Base-by-base conservation (phyloP, 1,140 invertebrate species). In the Drosophila erecta region DNA sequence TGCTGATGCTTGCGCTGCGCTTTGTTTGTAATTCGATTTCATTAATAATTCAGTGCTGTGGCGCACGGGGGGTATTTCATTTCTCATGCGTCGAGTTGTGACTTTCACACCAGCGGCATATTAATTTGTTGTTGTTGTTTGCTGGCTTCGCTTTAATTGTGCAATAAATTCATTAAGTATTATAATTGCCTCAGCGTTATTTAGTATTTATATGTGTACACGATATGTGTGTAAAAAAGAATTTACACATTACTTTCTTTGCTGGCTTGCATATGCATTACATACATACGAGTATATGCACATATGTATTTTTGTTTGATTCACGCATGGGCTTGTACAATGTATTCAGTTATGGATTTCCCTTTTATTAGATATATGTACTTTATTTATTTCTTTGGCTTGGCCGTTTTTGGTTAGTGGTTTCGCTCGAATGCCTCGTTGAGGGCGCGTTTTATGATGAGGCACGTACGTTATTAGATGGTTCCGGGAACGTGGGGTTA, bases 141-240 rank as follows among this genome's bases (percentile, higher is more conserved):
- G 61, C 73, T 80, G 73, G 50, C 66, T 56, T 17, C 56, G 58
- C 43, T 80, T 77, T 85, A 86, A 85, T 86, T 86, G 81, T 78
- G 81, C 79, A 85, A 85, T 85, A 87, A 87, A 89, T 77, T 89
- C 79, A 87, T 87, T 89, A 87, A 89, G 47, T 79, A 81, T 86
- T 81, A 66, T 86, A 86, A 87, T 86, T 81, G 73, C 81, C 70
- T 43, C 54, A 50, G 72, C 70, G 75, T 40, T 20, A 17, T 40
- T 69, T 61, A 74, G 69, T 62, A 78, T 78, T 65, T 78, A 81
- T 81, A 60, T 51, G n/a, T 37, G 14, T 14, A 20, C 62, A 67
- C 50, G 58, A 30, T 15, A 27, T 49, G 24, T 50, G 22, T 47
- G n/a, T 17, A 41, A 44, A 50, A 62, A 44, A 49, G 78, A 77